Percentiles rank a stretch among this genome's conserved stretches.
Conservation (phyloP, 2,113 vertebrate species). For the Poeciliopsis occidentalis region DNA sequence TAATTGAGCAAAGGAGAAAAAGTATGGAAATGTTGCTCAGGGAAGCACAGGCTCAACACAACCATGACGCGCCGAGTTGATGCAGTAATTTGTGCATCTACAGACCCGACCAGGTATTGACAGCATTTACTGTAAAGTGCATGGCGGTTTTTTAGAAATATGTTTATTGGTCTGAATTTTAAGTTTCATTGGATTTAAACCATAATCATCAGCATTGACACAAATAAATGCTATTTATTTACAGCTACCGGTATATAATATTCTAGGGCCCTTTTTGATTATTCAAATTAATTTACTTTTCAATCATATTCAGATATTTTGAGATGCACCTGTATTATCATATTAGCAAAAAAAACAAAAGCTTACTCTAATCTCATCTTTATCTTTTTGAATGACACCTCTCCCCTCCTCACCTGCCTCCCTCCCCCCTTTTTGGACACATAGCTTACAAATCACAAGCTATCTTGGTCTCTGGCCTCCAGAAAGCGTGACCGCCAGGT, state of each 20-base stretch:
- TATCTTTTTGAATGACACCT: constrained; percentile 82
- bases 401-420: constrained; percentile 62
- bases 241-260: background rate
- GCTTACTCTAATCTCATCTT: constrained; percentile 81
- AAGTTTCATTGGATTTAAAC: background rate
- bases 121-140: no score
- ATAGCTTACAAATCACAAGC: constrained; percentile 87
- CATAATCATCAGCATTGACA: background rate
- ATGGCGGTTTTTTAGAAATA: background rate
- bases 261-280: background rate
- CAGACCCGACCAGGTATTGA: background rate
- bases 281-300: background rate
- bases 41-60: background rate
- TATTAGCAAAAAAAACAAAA: constrained; percentile 36
- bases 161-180: background rate
- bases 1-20: background rate
- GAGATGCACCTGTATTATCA: background rate
- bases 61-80: background rate
- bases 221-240: background rate
- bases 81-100: background rate
- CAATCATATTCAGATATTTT: background rate
- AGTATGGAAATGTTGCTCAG: background rate
- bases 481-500: constrained; percentile 87
- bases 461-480: constrained; percentile 82
- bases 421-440: constrained; percentile 74